A percentile compares a stretch with the other conserved stretches of the same genome.
These are phyloP conservation scores for Mobula hypostoma DNA, from an alignment of 2,113 vertebrate genomes.

Conservation along the genomic window DNA sequence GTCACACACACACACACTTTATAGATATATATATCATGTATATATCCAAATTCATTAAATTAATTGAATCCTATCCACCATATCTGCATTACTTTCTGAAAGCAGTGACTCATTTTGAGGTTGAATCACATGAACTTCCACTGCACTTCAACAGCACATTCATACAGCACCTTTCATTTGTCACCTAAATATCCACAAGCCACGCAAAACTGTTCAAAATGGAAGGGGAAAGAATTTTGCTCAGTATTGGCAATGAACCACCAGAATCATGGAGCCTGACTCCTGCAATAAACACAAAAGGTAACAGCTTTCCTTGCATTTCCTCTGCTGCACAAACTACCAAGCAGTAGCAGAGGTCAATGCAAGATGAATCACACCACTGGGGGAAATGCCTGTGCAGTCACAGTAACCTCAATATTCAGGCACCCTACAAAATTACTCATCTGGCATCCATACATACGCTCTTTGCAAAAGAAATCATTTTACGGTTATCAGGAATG, in stretches of 20 bases:
- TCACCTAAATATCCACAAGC: background rate
- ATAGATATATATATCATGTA: no score
- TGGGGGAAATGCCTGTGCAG: slow-evolving; percentile 13
- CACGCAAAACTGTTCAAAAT: background rate
- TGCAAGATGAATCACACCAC: slow-evolving; percentile 26
- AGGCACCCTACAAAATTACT: background rate
- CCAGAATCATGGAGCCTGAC: background rate
- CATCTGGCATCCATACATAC: background rate
- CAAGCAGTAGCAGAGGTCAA: slow-evolving; percentile 22
- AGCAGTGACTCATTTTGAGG: background rate
- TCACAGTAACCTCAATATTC: background rate
- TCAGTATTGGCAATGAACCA: background rate
- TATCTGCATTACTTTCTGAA: background rate
- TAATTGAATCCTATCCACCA: background rate
- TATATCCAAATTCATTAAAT: background rate
- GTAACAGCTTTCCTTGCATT: background rate
- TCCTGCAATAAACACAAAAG: background rate
- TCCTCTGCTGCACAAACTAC: background rate
- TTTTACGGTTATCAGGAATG: background rate
- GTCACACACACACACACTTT: no score
- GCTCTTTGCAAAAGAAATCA: background rate
- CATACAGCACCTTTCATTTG: background rate
- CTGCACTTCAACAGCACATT: background rate
- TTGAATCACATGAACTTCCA: background rate
- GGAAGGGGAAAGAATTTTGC: background rate